Base-by-base conservation (phyloP, 2,888 invertebrate species). In the Serripes groenlandicus region DNA sequence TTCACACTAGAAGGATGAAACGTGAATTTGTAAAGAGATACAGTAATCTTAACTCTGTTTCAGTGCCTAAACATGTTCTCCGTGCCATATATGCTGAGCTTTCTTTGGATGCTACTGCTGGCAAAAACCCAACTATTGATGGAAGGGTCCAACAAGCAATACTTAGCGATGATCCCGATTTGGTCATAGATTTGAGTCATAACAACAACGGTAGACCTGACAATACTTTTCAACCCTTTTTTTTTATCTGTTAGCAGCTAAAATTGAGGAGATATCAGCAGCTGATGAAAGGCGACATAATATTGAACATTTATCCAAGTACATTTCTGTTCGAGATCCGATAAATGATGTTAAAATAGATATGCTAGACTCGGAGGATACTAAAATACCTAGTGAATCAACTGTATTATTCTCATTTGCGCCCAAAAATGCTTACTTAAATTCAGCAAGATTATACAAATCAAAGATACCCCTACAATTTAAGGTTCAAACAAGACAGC, bases 241-340 rank as follows among this genome's bases (percentile, higher is more conserved):
- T 49, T 85, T 79, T 58, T 58, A 83, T 23, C 9, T 15, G 21
- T 35, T 85, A 34, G n/a, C 23, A n/a, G 34, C 49, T 23, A 62
- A 72, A 32, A 64, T 85, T 15, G 75, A 83, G 54, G 34, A 74
- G n/a, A 21, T 81, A 0, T 34, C 75, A 62, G 83, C 83, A 3
- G 83, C 81, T 11, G 83, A 83, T 77, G 83, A 78, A 58, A n/a
- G 80, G 5, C 42, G 79, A 5, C 86, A 86, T 34, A 56, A 74
- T 34, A 49, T 81, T n/a, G 72, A 73, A 42, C 83, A 85, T 26
- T n/a, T 83, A n/a, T 54, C 78, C 7, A 34, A 75, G 26, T 83
- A 28, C 54, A 35, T 86, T 23, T 74, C 74, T n/a, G 74, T 86
- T 1, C 15, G 3, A 52, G 83, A 86, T 66, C 60, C 83, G 9